Evolutionary conservation across 30 jellyfish, hydroid and myxozoan species (phyloP).

Genomic region (Chrysaora quinquecirrha): DNA sequence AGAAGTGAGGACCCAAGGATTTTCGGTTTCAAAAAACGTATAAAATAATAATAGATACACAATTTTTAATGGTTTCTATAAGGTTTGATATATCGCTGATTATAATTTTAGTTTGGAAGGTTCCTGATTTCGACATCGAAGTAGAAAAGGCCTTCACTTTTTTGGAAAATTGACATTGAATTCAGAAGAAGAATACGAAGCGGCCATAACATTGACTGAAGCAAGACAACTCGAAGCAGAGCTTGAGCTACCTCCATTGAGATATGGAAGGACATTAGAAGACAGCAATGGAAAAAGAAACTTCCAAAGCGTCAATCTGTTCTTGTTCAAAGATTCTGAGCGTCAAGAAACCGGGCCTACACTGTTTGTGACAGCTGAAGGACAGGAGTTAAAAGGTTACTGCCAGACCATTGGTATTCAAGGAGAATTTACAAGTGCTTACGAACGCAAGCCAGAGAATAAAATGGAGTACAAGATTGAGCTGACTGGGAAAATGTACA

Average conservation of each 20-base stretch:
- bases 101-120: constrained; percentile 47
- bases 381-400: constrained; percentile 14
- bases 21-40: too few species aligned
- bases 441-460: neutral
- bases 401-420: constrained; percentile 35
- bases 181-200: constrained; percentile 17
- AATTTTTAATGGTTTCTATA: too few species aligned
- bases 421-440: constrained; percentile 6
- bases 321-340: constrained; percentile 15
- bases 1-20: too few species aligned
- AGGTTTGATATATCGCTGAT: too few species aligned
- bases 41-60: too few species aligned
- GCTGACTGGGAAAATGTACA: constrained; percentile 31
- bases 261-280: constrained; percentile 22
- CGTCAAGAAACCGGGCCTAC: constrained; percentile 43
- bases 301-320: constrained; percentile 34
- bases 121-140: constrained; percentile 29
- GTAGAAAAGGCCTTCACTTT: constrained; percentile 41
- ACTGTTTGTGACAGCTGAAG: neutral
- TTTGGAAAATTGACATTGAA: constrained; percentile 32
- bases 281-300: constrained; percentile 5
- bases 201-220: constrained; percentile 15
- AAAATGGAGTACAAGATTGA: constrained; percentile 9
- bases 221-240: constrained; percentile 10
- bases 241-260: constrained; percentile 5